Percentiles rank a stretch among this genome's conserved stretches.
Evolutionary conservation across 1,140 invertebrate genomes (phyloP).

Genomic region (Leptopilina clavipes): DNA sequence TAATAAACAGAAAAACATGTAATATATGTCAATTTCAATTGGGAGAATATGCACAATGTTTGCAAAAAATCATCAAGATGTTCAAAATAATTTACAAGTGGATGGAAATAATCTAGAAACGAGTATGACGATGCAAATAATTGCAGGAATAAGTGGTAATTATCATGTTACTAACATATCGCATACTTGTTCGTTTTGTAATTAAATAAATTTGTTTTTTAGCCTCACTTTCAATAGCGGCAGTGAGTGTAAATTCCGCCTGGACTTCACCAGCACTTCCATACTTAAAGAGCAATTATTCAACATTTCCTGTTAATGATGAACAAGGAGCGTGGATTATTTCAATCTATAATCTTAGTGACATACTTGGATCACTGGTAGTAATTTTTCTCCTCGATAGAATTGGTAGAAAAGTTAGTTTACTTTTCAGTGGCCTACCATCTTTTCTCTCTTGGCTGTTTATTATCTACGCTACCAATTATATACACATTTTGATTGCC

Average conservation of each 20-base stretch:
- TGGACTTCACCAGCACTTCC: conserved; percentile 70
- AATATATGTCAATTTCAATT: too few relatives aligned
- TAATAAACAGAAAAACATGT: too few relatives aligned
- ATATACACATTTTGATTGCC: conserved; percentile 59
- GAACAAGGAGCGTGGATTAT: conserved; percentile 65
- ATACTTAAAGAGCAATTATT: conserved; percentile 52
- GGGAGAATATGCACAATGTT: too few relatives aligned
- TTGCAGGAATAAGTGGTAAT: too few relatives aligned
- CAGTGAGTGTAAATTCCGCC: conserved; percentile 3
- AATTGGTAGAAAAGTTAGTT: conserved; percentile 62
- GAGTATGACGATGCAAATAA: too few relatives aligned
- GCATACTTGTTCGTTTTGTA: too few relatives aligned
- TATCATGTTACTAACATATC: too few relatives aligned
- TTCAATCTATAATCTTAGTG: conserved; percentile 63
- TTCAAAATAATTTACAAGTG: too few relatives aligned
- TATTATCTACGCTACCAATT: conserved; percentile 57
- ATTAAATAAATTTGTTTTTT: neutral
- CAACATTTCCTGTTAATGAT: conserved; percentile 55
- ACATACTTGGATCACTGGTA: conserved; percentile 59
- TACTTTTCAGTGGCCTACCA: conserved; percentile 62
- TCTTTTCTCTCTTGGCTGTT: conserved; percentile 63
- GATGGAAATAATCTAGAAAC: too few relatives aligned
- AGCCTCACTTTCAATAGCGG: neutral
- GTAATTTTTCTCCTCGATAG: conserved; percentile 62
- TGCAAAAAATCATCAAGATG: too few relatives aligned